phyloP scores from a whole-genome alignment of 2,113 vertebrate species.

The Pleuronectes platessa region DNA sequence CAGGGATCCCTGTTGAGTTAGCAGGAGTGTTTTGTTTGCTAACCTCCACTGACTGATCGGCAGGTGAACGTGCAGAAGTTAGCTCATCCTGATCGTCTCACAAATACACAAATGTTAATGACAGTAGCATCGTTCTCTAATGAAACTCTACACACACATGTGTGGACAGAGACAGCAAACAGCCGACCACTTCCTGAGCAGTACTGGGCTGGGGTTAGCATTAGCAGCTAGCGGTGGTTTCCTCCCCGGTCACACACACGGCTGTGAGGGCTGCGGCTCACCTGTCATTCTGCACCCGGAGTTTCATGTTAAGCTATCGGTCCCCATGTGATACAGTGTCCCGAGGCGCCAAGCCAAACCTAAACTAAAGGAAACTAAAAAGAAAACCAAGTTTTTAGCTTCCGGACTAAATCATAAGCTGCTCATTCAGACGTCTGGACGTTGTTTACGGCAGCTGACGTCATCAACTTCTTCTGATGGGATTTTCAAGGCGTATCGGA shows the following conservation, averaged over 20 bases:
- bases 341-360: conserved; percentile 40
- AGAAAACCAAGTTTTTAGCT: conserved; percentile 38
- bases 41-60: neutral
- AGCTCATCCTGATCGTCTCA: neutral
- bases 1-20: neutral
- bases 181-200: neutral
- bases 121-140: too few species aligned
- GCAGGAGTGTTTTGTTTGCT: neutral
- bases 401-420: conserved; percentile 49
- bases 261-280: conserved; percentile 45
- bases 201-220: conserved; percentile 36
- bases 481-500: neutral
- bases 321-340: conserved; percentile 66
- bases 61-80: neutral
- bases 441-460: conserved; percentile 45
- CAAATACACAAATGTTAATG: neutral
- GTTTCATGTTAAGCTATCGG: conserved; percentile 79
- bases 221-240: conserved; percentile 53
- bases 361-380: conserved; percentile 55
- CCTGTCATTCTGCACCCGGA: conserved; percentile 85
- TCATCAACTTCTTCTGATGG: conserved; percentile 43
- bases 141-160: neutral
- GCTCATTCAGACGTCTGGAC: conserved; percentile 61
- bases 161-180: neutral
- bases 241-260: neutral